phyloP scores from a whole-genome alignment of 2,888 invertebrate genomes.

The Drosophila cracens region DNA sequence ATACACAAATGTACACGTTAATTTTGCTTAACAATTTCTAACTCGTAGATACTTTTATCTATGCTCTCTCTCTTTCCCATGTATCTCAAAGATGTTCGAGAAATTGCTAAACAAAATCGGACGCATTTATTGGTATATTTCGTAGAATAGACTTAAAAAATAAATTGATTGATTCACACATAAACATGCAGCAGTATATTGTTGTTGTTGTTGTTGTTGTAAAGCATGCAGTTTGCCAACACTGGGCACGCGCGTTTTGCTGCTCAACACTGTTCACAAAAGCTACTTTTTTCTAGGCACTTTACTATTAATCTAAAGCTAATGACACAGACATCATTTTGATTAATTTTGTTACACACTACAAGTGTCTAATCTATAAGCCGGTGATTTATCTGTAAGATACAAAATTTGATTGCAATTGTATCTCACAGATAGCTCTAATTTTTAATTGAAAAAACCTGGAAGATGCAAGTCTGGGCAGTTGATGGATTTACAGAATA shows the following conservation, averaged over 20 bases:
- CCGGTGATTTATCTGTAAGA: constrained; percentile 54
- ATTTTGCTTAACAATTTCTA: constrained; percentile 67
- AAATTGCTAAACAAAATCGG: constrained; percentile 70
- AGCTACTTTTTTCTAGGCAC: constrained; percentile 54
- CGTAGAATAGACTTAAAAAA: constrained; percentile 44
- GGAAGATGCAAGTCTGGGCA: constrained; percentile 85
- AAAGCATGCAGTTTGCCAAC: constrained; percentile 71
- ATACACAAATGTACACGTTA: constrained; percentile 67
- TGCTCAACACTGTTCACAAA: constrained; percentile 71
- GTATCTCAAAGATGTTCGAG: constrained; percentile 21
- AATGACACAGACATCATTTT: constrained; percentile 41
- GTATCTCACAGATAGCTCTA: constrained; percentile 66
- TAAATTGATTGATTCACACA: constrained; percentile 52
- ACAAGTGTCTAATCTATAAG: constrained; percentile 48
- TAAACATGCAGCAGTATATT: constrained; percentile 67
- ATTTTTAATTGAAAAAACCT: constrained; percentile 71
- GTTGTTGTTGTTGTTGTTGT: constrained; percentile 3
- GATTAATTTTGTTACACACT: background rate
- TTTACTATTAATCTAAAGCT: constrained; percentile 56
- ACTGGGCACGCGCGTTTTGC: constrained; percentile 53
- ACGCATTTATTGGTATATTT: constrained; percentile 73
- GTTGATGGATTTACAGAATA: constrained; percentile 84
- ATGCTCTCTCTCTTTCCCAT: background rate
- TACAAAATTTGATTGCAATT: constrained; percentile 49
- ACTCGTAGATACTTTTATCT: background rate